Evolutionary conservation across 2,888 invertebrate genomes (phyloP).

Genomic region (Campopleginae sp.): DNA sequence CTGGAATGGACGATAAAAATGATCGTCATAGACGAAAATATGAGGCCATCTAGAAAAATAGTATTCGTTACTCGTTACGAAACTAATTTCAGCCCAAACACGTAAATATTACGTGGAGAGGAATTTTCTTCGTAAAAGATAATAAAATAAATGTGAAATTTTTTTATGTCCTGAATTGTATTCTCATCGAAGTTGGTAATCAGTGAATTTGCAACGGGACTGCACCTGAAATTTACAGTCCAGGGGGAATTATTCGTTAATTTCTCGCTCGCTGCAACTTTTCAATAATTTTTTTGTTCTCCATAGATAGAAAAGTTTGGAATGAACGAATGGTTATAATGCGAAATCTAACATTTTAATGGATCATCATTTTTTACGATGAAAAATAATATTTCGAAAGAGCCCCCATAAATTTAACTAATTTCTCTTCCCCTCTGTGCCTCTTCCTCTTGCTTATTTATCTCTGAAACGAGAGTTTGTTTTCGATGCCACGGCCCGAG

Average conservation of each 20-base stretch:
- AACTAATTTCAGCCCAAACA: neutral
- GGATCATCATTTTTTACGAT: neutral
- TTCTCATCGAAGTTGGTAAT: neutral
- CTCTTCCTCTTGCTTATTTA: conserved; percentile 15
- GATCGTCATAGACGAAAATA: neutral
- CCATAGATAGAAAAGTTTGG: neutral
- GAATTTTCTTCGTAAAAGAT: neutral
- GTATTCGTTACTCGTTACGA: neutral
- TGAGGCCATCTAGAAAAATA: neutral
- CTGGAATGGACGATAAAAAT: neutral
- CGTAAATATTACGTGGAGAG: neutral
- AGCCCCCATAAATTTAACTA: neutral
- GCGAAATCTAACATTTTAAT: neutral
- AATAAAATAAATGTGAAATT: neutral
- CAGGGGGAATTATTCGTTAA: neutral
- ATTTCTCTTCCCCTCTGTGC: neutral
- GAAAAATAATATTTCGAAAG: neutral
- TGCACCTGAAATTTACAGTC: neutral
- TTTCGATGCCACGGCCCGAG: conserved; percentile 9
- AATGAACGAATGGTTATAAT: neutral
- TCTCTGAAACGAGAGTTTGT: neutral
- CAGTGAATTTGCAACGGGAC: too few species aligned
- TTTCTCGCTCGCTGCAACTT: neutral
- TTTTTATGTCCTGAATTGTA: too few species aligned
- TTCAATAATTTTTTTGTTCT: neutral